These are phyloP conservation scores for Anomalospiza imberbis DNA, from an alignment of 2,797 vertebrate genomes.

Conservation along the genomic window DNA sequence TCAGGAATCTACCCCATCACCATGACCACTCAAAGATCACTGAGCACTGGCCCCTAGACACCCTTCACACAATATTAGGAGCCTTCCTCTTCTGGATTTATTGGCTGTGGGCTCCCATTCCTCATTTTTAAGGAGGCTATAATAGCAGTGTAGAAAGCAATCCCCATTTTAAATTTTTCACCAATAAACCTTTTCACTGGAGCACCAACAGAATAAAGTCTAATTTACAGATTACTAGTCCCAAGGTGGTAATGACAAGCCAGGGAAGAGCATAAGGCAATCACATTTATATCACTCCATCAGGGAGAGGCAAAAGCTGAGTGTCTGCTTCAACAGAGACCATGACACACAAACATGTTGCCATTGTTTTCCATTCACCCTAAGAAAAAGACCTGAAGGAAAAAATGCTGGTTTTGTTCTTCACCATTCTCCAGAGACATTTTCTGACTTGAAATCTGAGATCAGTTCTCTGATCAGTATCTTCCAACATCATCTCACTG, in stretches of 20 bases:
- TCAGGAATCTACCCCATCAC: neutral
- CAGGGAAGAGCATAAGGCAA: neutral
- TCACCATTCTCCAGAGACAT: neutral
- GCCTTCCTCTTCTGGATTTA: neutral
- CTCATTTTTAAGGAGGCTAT: neutral
- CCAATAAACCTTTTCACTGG: neutral
- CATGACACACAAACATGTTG: neutral
- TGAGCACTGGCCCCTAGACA: neutral
- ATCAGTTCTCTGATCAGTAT: neutral
- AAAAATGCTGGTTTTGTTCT: neutral
- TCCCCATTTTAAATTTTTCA: neutral
- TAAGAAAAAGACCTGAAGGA: neutral
- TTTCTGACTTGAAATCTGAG: slow-evolving; percentile 4
- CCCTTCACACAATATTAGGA: neutral
- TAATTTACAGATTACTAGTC: neutral
- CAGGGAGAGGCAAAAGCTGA: neutral
- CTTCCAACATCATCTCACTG: neutral
- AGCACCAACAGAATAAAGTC: neutral
- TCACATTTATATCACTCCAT: neutral
- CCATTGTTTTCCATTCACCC: neutral
- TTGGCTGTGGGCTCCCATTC: neutral
- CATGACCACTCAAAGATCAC: neutral
- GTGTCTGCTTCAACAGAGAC: neutral
- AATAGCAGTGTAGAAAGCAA: neutral
- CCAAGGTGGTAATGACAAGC: neutral